A percentile compares a stretch with the other conserved stretches of the same genome.
Evolutionary conservation across 1,140 invertebrate species (phyloP).

Genomic region (Drosophila kikkawai): DNA sequence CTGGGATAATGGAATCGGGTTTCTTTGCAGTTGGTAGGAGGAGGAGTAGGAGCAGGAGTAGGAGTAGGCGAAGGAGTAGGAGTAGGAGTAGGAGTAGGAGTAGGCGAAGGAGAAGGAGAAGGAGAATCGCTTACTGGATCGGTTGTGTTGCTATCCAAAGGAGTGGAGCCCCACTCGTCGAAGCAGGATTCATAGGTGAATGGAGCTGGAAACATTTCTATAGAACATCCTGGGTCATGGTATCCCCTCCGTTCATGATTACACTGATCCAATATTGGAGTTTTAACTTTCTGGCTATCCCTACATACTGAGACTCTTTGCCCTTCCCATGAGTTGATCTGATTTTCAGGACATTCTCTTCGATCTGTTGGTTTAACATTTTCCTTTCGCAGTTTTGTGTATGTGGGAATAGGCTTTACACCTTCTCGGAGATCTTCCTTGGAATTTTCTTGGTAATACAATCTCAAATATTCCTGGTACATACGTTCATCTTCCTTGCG

Average conservation of each 20-base stretch:
- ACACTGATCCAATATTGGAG: neutral
- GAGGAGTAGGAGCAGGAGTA: too few species aligned
- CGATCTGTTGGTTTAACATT: too few species aligned
- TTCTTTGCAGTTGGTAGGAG: neutral
- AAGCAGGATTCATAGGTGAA: neutral
- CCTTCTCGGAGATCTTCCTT: neutral
- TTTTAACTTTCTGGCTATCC: neutral
- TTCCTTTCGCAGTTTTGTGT: constrained; percentile 18
- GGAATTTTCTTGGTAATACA: constrained; percentile 5
- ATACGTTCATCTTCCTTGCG: neutral
- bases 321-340: neutral
- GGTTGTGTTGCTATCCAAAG: neutral
- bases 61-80: too few species aligned
- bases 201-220: neutral
- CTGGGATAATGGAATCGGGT: too few species aligned
- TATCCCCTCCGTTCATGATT: neutral
- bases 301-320: neutral
- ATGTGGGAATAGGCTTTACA: neutral
- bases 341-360: neutral
- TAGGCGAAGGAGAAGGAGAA: too few species aligned
- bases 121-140: neutral
- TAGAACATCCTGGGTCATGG: neutral
- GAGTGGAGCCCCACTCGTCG: neutral
- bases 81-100: too few species aligned
- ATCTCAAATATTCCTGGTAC: constrained; percentile 6